Percentiles rank a stretch among this genome's conserved stretches.
Evolutionary conservation across 2,888 invertebrate genomes (phyloP).

Genomic region (Leucozona laternaria): DNA sequence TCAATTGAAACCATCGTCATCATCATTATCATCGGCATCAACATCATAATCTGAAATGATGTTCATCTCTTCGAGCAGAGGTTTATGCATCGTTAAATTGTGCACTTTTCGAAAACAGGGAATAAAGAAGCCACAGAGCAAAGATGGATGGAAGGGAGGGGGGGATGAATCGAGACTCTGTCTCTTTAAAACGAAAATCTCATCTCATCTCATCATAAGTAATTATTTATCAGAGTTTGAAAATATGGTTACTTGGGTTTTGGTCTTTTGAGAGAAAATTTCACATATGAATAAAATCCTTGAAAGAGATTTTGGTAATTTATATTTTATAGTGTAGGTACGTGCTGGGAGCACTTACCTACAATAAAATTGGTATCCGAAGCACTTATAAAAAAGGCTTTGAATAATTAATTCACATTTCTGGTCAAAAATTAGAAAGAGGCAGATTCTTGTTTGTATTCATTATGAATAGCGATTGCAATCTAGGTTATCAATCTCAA

Average conservation of each 20-base stretch:
- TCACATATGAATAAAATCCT: conserved; percentile 1
- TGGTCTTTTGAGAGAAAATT: conserved; percentile 12
- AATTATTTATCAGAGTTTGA: conserved; percentile 13
- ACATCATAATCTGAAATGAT: background rate
- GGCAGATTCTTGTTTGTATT: background rate
- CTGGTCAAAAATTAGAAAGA: background rate
- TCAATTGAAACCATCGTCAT: conserved; percentile 28
- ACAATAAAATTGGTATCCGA: background rate
- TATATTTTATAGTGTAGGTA: background rate
- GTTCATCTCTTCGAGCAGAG: conserved; percentile 13
- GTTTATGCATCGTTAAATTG: conserved; percentile 38
- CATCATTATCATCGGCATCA: conserved; percentile 1
- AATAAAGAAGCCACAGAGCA: conserved; percentile 13
- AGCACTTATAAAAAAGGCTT: background rate
- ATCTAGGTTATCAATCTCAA: background rate
- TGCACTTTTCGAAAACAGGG: conserved; percentile 18
- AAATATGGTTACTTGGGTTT: conserved; percentile 23
- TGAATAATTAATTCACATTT: background rate
- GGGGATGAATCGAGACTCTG: background rate
- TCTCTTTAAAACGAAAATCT: conserved; percentile 6
- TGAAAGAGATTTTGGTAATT: conserved; percentile 1
- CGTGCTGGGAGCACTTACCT: background rate
- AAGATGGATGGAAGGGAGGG: background rate
- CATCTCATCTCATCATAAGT: conserved; percentile 30
- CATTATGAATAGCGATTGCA: background rate